phyloP scores from a whole-genome alignment of 2,113 vertebrate genomes.

The Rattus rattus region DNA sequence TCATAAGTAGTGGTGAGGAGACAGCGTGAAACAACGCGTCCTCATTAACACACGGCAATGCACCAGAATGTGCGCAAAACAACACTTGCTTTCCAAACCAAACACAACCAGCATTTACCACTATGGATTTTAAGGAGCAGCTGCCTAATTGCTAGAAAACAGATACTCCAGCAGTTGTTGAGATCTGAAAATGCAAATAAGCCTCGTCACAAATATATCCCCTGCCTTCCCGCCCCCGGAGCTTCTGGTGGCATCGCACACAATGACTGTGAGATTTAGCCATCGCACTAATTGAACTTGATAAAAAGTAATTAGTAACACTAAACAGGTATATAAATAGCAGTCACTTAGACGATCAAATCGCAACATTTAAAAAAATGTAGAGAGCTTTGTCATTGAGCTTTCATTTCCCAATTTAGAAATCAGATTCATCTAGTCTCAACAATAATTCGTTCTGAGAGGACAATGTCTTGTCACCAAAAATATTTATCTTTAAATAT shows the following conservation, averaged over 20 bases:
- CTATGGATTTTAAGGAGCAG: slow-evolving; percentile 78
- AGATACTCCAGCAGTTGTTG: slow-evolving; percentile 63
- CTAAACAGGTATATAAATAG: slow-evolving; percentile 72
- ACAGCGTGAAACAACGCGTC: slow-evolving; percentile 44
- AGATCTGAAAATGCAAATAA: slow-evolving; percentile 73
- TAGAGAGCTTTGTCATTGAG: slow-evolving; percentile 78
- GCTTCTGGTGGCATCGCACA: slow-evolving; percentile 44
- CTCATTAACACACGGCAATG: slow-evolving; percentile 73
- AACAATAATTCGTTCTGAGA: slow-evolving; percentile 56
- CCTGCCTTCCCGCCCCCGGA: background rate
- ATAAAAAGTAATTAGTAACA: slow-evolving; percentile 69
- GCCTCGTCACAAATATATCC: slow-evolving; percentile 48
- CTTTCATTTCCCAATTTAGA: slow-evolving; percentile 68
- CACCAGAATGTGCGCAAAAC: slow-evolving; percentile 67
- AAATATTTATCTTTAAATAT: slow-evolving; percentile 52
- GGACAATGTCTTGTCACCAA: slow-evolving; percentile 44
- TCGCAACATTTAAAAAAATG: slow-evolving; percentile 62
- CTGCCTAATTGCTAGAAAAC: slow-evolving; percentile 68
- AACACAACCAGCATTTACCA: slow-evolving; percentile 75
- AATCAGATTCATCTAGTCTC: slow-evolving; percentile 21
- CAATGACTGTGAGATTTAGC: slow-evolving; percentile 57
- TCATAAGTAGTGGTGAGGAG: slow-evolving; percentile 32
- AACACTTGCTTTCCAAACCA: slow-evolving; percentile 71
- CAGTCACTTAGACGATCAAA: slow-evolving; percentile 59
- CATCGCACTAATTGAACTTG: slow-evolving; percentile 69